Evolutionary conservation across 2,113 vertebrate species (phyloP).

Genomic region (Lamprologus callipterus): DNA sequence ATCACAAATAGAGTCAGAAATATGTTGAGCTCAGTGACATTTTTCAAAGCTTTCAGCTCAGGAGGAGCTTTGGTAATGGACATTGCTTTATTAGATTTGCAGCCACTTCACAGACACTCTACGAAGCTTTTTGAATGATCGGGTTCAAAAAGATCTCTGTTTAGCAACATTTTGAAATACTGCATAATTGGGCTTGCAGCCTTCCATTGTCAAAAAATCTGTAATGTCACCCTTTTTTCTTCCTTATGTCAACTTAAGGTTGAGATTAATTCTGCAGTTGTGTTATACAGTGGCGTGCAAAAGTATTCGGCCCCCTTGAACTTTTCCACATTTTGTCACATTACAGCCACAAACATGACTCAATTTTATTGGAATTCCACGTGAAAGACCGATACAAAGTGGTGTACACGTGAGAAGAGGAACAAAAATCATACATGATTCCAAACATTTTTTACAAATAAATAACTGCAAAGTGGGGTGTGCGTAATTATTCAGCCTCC

Average conservation of each 20-base stretch:
- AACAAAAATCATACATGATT: neutral
- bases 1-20: neutral
- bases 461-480: neutral
- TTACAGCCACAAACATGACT: neutral
- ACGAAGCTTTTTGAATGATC: neutral
- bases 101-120: neutral
- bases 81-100: neutral
- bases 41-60: neutral
- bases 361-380: neutral
- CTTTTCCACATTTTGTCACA: neutral
- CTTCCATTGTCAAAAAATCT: neutral
- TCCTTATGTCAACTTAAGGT: neutral
- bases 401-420: rapidly evolving
- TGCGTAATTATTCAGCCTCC: rapidly evolving
- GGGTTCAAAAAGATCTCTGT: neutral
- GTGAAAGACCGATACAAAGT: neutral
- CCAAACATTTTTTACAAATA: neutral
- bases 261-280: neutral
- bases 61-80: neutral
- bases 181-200: neutral
- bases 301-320: neutral
- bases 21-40: neutral
- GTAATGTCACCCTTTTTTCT: neutral
- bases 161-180: neutral
- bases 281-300: neutral